Conservation (phyloP, 2,888 invertebrate genomes). For the Melipona bicolor region DNA sequence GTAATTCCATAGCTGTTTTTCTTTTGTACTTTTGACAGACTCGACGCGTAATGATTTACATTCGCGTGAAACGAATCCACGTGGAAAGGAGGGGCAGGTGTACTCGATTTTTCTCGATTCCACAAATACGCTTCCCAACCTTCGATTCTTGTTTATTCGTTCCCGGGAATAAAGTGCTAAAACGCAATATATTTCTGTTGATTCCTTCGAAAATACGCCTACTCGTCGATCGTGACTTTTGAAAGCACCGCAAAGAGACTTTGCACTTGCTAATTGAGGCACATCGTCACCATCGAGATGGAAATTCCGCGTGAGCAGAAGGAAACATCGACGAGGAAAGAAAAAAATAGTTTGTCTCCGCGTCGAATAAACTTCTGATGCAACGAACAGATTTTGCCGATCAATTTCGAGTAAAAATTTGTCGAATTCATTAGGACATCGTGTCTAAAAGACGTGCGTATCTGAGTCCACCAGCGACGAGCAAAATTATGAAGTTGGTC, state of each 20-base stretch:
- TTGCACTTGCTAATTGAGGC: constrained; percentile 54
- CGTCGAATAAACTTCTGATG: neutral
- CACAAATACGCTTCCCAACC: constrained; percentile 13
- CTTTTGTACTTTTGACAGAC: neutral
- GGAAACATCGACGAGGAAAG: constrained; percentile 3
- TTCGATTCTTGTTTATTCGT: constrained; percentile 49
- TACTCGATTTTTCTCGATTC: neutral
- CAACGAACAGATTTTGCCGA: neutral
- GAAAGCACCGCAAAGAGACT: constrained; percentile 29
- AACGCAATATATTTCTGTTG: constrained; percentile 52
- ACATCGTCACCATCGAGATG: constrained; percentile 25
- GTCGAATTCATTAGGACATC: neutral
- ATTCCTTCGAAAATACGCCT: constrained; percentile 13
- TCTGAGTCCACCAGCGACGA: neutral
- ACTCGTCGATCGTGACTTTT: constrained; percentile 13
- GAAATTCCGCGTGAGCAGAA: constrained; percentile 30
- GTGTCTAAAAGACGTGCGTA: constrained; percentile 3
- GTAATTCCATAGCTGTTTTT: too few species aligned
- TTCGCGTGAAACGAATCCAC: too few species aligned
- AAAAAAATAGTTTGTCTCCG: neutral
- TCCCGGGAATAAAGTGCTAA: constrained; percentile 65
- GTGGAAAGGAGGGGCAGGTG: neutral
- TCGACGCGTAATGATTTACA: too few species aligned
- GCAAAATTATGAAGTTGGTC: neutral
- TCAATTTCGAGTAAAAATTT: neutral